Evolutionary conservation across 1,140 invertebrate species (phyloP).

Genomic region (Drosophila suzukii): DNA sequence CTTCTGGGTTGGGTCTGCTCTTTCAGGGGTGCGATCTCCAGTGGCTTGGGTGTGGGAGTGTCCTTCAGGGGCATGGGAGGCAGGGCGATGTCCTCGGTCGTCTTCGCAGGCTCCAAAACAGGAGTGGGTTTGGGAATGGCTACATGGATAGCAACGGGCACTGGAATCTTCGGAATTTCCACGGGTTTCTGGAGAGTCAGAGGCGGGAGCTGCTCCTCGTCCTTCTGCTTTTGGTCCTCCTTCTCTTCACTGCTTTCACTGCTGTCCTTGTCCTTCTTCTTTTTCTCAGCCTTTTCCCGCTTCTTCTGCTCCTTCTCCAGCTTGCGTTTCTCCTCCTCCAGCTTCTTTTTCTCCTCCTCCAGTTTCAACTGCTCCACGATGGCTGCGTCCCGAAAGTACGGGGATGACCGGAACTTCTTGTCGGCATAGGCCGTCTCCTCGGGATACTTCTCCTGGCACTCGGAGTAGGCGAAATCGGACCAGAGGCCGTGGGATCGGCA

Average conservation of each 20-base stretch:
- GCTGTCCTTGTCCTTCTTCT: slow-evolving; percentile 37
- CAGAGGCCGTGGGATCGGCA: slow-evolving; percentile 77
- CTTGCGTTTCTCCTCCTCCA: slow-evolving; percentile 13
- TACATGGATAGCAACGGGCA: slow-evolving; percentile 12
- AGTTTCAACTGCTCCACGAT: slow-evolving; percentile 29
- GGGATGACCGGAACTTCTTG: slow-evolving; percentile 68
- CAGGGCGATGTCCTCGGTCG: slow-evolving; percentile 42
- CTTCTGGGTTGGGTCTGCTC: slow-evolving; percentile 20
- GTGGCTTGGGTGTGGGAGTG: slow-evolving; percentile 16
- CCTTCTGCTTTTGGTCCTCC: slow-evolving; percentile 21
- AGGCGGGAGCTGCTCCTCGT: slow-evolving; percentile 1
- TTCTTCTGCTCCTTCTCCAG: slow-evolving; percentile 40
- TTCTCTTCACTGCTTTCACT: slow-evolving; percentile 63
- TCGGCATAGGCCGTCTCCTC: slow-evolving; percentile 72
- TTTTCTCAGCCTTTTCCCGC: slow-evolving; percentile 28
- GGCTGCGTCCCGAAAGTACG: slow-evolving; percentile 58
- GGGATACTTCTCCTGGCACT: slow-evolving; percentile 67
- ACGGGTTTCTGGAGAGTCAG: slow-evolving; percentile 18
- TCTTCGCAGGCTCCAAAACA: not conserved
- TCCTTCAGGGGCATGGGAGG: slow-evolving; percentile 60
- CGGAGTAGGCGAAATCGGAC: slow-evolving; percentile 59
- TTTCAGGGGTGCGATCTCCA: slow-evolving; percentile 19
- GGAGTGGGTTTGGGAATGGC: not conserved
- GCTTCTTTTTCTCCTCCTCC: slow-evolving; percentile 4
- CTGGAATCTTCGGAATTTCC: not conserved